Percentiles rank a stretch among this genome's conserved stretches.
Conservation (phyloP, 2,797 vertebrate genomes). For the Carduelis carduelis region DNA sequence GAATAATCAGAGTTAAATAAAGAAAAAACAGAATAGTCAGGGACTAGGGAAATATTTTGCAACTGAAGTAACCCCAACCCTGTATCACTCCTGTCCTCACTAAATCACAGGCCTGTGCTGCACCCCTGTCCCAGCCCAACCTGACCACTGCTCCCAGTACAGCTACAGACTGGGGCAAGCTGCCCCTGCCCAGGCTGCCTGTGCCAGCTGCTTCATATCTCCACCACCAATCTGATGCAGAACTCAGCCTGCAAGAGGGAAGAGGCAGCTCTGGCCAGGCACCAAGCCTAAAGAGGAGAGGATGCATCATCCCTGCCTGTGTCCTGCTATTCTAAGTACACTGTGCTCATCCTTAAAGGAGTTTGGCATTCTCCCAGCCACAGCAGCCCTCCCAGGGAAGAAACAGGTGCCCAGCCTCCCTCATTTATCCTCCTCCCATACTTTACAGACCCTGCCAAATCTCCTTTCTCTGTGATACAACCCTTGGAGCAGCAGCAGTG, state of each 20-base stretch:
- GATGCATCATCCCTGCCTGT: not conserved
- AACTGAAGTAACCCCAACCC: not conserved
- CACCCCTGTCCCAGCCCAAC: not conserved
- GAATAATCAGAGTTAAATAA: not conserved
- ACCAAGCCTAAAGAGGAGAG: not conserved
- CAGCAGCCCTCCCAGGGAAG: not conserved
- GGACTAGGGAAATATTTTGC: not conserved
- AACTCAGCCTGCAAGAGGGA: not conserved
- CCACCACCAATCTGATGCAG: not conserved
- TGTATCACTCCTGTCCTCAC: not conserved
- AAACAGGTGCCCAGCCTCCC: not conserved
- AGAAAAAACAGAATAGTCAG: not conserved
- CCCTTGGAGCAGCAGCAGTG: not conserved
- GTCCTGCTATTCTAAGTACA: not conserved
- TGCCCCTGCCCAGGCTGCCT: not conserved
- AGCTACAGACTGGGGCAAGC: not conserved
- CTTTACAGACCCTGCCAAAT: not conserved
- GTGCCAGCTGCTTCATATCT: not conserved
- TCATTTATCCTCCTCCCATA: not conserved
- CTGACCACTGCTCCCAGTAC: not conserved
- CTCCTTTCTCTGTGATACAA: not conserved
- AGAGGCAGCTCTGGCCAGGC: not conserved
- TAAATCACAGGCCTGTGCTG: not conserved
- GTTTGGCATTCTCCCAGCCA: not conserved
- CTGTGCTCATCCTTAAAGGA: not conserved